These are phyloP conservation scores for Tichodroma muraria DNA, from an alignment of 2,113 vertebrate species.

Conservation along the genomic window DNA sequence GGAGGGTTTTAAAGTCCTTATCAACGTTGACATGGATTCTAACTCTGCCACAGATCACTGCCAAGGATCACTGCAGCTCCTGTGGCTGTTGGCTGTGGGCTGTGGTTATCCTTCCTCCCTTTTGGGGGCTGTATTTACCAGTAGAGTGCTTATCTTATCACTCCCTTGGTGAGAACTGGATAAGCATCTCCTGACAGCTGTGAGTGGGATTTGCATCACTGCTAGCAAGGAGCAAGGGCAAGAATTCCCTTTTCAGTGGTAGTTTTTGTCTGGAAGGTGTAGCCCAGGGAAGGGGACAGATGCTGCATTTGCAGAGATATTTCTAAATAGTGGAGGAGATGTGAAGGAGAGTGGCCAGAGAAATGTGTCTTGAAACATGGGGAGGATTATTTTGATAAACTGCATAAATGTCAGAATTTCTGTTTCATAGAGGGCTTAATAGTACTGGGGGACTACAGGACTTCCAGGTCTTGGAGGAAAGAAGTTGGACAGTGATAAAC, in stretches of 20 bases:
- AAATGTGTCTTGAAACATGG: not conserved
- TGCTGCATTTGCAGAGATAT: not conserved
- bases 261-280: not conserved
- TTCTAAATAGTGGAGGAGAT: not conserved
- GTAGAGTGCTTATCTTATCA: not conserved
- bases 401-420: not conserved
- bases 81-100: not conserved
- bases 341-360: not conserved
- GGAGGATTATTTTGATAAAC: not conserved
- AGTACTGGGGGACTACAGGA: not conserved
- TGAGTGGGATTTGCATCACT: fast-evolving
- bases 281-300: not conserved
- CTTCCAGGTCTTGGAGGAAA: not conserved
- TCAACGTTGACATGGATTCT: not conserved
- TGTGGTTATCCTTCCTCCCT: not conserved
- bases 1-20: not conserved
- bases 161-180: not conserved
- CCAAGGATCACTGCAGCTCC: not conserved
- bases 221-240: not conserved
- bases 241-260: not conserved
- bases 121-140: not conserved
- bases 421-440: not conserved
- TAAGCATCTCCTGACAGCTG: not conserved
- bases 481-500: not conserved
- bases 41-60: not conserved